Evolutionary conservation across 2,113 vertebrate genomes (phyloP).

Genomic region (Psophia crepitans): DNA sequence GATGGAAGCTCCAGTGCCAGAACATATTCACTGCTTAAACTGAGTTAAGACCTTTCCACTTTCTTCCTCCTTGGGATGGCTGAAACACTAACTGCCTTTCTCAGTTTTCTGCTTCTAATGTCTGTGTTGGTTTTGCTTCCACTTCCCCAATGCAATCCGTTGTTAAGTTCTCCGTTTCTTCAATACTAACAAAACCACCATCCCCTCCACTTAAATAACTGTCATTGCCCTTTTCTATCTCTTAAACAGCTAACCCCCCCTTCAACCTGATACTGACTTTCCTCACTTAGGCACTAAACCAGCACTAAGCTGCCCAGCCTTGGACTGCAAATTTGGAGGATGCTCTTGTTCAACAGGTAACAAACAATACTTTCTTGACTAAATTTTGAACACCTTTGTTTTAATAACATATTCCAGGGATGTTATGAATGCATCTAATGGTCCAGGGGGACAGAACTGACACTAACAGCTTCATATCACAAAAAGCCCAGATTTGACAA

Average conservation of each 20-base stretch:
- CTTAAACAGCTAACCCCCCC: background rate
- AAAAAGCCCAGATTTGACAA: background rate
- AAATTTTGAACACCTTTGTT: background rate
- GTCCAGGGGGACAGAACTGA: background rate
- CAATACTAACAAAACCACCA: background rate
- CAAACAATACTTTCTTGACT: background rate
- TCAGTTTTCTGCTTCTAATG: background rate
- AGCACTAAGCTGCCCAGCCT: background rate
- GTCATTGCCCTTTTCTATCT: background rate
- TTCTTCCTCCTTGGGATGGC: background rate
- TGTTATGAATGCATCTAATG: background rate
- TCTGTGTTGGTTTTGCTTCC: background rate
- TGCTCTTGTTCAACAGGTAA: background rate
- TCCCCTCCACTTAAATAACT: background rate
- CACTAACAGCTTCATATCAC: background rate
- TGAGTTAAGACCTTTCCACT: background rate
- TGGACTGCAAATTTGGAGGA: background rate
- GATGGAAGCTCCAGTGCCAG: background rate
- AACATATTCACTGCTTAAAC: background rate
- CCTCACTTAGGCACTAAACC: background rate
- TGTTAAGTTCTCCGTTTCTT: background rate
- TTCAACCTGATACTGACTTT: background rate
- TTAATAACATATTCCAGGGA: background rate
- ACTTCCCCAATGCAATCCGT: background rate
- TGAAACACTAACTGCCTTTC: background rate